Evolutionary conservation across 2,888 invertebrate genomes (phyloP), one percentile per base, ranked within the genome.

Genomic region (Drosophila demipolita): DNA sequence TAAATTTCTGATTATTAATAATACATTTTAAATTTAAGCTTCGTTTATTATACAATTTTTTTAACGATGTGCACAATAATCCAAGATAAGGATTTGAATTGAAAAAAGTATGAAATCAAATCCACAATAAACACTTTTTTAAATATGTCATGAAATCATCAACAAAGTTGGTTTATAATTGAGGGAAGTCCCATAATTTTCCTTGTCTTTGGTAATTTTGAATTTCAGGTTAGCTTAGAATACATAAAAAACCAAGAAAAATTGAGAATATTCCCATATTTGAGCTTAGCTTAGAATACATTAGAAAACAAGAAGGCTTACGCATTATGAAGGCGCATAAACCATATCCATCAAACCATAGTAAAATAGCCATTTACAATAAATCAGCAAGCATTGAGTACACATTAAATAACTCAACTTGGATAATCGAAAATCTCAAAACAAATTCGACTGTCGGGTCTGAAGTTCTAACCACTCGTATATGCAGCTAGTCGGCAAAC

Each of bases 391-490:
- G 29, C 57, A 72, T 64, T 60, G 62, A 45, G 29, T 26, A 58
- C 20, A 12, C 55, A 64, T 73, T 50, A 52, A 74, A 76, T 85
- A 70, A 69, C 58, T 68, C 66, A 80, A 59, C 67, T 64, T 58
- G 58, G 66, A 61, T 66, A 65, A 69, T 67, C 73, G 66, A 49
- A 63, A 52, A 59, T 20, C 23, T 52, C 26, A 42, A 50, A 57
- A 72, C 70, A 45, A 71, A 65, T 67, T 72, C 73, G 57, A 64
- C 57, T 57, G 80, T 68, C 57, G 36, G 59, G 52, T 33, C n/a
- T 49, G 32, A 20, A 17, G 32, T 65, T 48, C 38, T 38, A 65
- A 26, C 48, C 42, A 29, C 11, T 45, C 33, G 29, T 35, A 45
- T 23, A 45, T 60, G 6, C 61, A 52, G 50, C 60, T 36, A 42